Percentiles rank a stretch among this genome's conserved stretches.
Conservation (phyloP, 2,797 vertebrate species). For the Natrix natrix region DNA sequence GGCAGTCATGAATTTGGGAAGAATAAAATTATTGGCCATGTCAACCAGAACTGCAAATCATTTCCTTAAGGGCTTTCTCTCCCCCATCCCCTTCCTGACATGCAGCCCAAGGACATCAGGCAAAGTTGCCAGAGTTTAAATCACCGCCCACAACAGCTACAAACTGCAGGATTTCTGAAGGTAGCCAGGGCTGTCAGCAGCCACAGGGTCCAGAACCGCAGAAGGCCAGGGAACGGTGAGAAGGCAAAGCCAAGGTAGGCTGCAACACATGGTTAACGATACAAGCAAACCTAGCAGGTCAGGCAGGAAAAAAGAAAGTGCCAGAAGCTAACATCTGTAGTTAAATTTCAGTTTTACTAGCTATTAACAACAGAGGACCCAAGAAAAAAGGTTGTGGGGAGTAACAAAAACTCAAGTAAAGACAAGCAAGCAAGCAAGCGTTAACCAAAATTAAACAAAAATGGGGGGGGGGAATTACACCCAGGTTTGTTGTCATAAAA, state of each 20-base stretch:
- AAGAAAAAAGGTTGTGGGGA: background rate
- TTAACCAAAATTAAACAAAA: background rate
- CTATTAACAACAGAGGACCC: conserved; percentile 7
- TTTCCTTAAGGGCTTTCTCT: conserved; percentile 21
- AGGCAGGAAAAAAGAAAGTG: conserved; percentile 29
- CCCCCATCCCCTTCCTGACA: background rate
- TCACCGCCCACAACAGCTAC: conserved; percentile 22
- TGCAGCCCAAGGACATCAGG: conserved; percentile 36
- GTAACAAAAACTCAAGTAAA: conserved; percentile 15
- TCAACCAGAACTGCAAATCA: background rate
- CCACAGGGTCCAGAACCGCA: conserved; percentile 25
- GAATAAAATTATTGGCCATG: background rate
- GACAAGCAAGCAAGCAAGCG: background rate
- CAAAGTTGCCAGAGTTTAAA: conserved; percentile 29
- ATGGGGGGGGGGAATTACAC: background rate
- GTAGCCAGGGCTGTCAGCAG: conserved; percentile 50
- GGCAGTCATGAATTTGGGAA: conserved; percentile 7
- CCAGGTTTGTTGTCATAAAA: background rate
- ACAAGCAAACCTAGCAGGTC: conserved; percentile 18
- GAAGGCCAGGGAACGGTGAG: conserved; percentile 30
- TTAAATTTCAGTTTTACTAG: background rate
- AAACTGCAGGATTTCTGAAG: conserved; percentile 25
- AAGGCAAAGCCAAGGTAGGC: conserved; percentile 47
- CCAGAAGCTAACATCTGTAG: conserved; percentile 24
- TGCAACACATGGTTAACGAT: conserved; percentile 25